A percentile compares a stretch with the other conserved stretches of the same genome.
These are phyloP conservation scores for Holocentrus rufus DNA, from an alignment of 2,797 vertebrate genomes.

Conservation along the genomic window DNA sequence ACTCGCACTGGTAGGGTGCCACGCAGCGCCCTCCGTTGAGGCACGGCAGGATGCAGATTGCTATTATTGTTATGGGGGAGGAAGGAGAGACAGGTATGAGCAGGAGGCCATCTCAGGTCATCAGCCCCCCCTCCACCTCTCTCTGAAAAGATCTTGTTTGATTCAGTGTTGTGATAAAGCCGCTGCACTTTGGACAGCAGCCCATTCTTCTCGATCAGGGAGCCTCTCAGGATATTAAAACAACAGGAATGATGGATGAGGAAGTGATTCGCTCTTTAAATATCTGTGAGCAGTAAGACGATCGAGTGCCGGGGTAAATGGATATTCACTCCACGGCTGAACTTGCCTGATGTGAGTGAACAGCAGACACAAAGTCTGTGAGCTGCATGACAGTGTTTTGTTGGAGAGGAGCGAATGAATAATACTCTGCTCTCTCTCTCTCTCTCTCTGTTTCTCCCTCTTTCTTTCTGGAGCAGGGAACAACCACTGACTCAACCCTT, in stretches of 20 bases:
- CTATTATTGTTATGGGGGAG: constrained; percentile 71
- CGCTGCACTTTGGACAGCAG: too few relatives aligned
- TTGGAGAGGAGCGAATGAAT: too few relatives aligned
- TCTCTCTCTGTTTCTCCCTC: not conserved
- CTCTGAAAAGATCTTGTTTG: too few relatives aligned
- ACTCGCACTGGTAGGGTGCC: constrained; percentile 93
- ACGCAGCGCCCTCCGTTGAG: constrained; percentile 94
- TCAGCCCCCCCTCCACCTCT: not conserved
- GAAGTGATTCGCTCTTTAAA: not conserved
- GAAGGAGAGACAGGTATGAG: constrained; percentile 3
- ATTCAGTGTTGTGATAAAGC: too few relatives aligned
- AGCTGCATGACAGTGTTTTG: too few relatives aligned
- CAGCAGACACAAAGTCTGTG: not conserved
- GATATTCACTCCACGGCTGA: not conserved
- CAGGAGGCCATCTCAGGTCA: not conserved
- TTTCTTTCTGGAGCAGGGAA: not conserved
- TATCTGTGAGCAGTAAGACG: not conserved
- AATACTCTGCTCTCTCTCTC: not conserved
- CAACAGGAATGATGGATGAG: not conserved
- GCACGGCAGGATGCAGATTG: constrained; percentile 96
- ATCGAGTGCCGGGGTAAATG: not conserved
- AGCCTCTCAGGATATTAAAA: not conserved
- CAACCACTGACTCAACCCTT: not conserved
- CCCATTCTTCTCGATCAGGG: too few relatives aligned
- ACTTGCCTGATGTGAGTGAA: not conserved